Evolutionary conservation across 2,797 vertebrate species (phyloP).

Genomic region (Hirundo rustica): DNA sequence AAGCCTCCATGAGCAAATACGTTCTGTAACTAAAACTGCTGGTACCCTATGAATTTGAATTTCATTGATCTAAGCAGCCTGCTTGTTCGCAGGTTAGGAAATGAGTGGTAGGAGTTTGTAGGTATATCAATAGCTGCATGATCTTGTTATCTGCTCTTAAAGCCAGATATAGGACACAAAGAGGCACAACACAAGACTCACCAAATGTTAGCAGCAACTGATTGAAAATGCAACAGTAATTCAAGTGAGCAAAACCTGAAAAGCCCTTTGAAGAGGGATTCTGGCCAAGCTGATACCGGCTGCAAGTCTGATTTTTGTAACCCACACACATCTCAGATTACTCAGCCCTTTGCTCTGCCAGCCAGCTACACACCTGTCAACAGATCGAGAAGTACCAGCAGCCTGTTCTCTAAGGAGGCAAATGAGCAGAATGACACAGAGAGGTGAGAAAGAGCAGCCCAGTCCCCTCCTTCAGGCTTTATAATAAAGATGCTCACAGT

Average conservation of each 20-base stretch:
- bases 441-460: background rate
- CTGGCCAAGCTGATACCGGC: background rate
- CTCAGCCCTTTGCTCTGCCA: background rate
- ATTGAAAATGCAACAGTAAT: background rate
- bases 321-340: background rate
- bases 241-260: background rate
- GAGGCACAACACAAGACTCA: background rate
- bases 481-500: background rate
- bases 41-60: background rate
- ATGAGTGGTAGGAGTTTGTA: background rate
- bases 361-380: background rate
- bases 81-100: background rate
- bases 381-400: background rate
- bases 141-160: background rate
- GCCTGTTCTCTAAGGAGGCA: background rate
- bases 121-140: background rate
- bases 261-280: background rate
- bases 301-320: background rate
- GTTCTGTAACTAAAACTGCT: background rate
- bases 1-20: background rate
- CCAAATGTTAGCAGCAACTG: accelerated
- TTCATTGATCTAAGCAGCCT: background rate
- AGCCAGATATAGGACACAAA: background rate
- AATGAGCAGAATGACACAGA: background rate
- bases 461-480: background rate